Evolutionary conservation across 2,888 invertebrate species (phyloP).

Genomic region (Clistopyga incitator): DNA sequence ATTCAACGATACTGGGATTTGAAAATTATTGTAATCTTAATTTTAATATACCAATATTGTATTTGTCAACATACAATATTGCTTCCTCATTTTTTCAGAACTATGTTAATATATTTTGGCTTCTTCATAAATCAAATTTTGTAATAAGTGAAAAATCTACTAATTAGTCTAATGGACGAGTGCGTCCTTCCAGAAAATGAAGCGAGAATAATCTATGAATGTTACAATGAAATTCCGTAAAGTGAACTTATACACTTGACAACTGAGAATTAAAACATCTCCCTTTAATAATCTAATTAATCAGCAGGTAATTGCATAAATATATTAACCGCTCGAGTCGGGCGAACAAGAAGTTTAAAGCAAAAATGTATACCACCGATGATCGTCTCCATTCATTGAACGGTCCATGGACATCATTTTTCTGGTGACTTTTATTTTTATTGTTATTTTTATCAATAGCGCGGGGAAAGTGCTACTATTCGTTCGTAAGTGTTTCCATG

Average conservation of each 20-base stretch:
- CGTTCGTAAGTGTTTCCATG: constrained; percentile 45
- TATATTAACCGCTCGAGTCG: not conserved
- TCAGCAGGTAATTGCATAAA: not conserved
- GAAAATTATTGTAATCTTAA: too few species aligned
- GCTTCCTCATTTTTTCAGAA: too few species aligned
- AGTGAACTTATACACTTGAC: not conserved
- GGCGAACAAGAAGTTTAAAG: not conserved
- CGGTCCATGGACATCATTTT: not conserved
- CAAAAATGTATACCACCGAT: not conserved
- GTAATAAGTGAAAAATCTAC: not conserved
- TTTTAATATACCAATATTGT: too few species aligned
- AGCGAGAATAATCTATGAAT: not conserved
- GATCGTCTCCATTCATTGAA: not conserved
- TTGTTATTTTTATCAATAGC: constrained; percentile 12
- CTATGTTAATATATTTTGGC: too few species aligned
- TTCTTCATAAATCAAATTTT: too few species aligned
- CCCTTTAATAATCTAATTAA: not conserved
- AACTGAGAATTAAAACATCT: not conserved
- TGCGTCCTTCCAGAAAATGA: not conserved
- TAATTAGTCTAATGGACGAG: not conserved
- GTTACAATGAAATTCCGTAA: not conserved
- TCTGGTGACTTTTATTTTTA: constrained; percentile 4
- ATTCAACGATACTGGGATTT: too few species aligned
- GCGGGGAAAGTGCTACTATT: not conserved
- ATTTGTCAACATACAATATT: too few species aligned